These are phyloP conservation scores for Hypena proboscidalis DNA, from an alignment of 2,888 invertebrate species.

Conservation along the genomic window DNA sequence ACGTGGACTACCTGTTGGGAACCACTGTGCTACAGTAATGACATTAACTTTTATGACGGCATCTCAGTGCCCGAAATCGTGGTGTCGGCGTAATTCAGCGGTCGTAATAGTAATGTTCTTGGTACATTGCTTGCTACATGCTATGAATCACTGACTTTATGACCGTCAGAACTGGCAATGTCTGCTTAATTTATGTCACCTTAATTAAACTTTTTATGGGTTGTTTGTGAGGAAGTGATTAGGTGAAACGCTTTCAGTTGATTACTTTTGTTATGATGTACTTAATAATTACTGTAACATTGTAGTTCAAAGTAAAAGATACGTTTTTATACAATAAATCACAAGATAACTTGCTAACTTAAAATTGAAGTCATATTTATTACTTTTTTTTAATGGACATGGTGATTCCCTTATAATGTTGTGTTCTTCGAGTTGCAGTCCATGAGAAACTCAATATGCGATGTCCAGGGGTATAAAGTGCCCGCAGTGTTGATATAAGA, in stretches of 20 bases:
- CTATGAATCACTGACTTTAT: conserved; percentile 41
- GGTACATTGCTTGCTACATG: conserved; percentile 37
- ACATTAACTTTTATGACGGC: conserved; percentile 39
- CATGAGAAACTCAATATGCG: too few species aligned
- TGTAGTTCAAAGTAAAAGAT: too few species aligned
- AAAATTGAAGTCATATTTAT: too few species aligned
- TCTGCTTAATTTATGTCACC: conserved; percentile 31
- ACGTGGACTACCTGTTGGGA: too few species aligned
- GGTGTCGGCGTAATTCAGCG: conserved; percentile 29
- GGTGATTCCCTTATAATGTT: too few species aligned
- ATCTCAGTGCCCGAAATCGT: conserved; percentile 39
- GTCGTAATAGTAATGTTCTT: conserved; percentile 35
- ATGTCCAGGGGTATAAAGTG: too few species aligned
- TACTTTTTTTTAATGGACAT: too few species aligned
- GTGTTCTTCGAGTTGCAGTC: too few species aligned
- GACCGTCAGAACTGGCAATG: conserved; percentile 36
- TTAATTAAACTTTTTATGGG: conserved; percentile 44
- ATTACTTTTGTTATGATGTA: neutral
- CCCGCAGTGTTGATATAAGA: too few species aligned
- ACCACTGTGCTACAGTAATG: conserved; percentile 19
- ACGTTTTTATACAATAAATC: too few species aligned
- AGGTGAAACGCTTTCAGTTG: conserved; percentile 13
- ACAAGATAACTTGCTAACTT: too few species aligned
- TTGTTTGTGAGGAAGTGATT: conserved; percentile 33
- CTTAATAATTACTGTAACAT: too few species aligned